Base-by-base conservation (phyloP, 1,140 invertebrate genomes). In the Cydia splendana region DNA sequence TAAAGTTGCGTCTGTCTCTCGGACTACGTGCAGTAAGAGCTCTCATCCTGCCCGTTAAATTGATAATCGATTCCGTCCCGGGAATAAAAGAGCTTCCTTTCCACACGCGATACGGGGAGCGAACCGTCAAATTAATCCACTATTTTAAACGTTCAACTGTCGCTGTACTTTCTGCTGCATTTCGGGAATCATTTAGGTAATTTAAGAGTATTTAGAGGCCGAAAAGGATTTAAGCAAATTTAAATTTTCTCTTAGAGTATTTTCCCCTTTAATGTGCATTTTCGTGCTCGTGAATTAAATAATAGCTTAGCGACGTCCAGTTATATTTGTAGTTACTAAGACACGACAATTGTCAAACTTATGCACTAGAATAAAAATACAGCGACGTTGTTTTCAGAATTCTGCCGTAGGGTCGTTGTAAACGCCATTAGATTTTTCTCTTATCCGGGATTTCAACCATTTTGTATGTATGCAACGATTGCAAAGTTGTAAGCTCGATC, bases 41-140 rank as follows among this genome's bases (percentile, higher is more conserved):
- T 76, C 75, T 79, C 75, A 67, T 75, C 20, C 69, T 67, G 75
- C 57, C 62, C 74, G 65, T 76, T 76, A 79, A 79, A 79, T 79
- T 79, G 75, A 76, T 79, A 79, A 76, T 79, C 75, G 75, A 79
- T 79, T 79, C 30, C 75, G 75, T 73, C 67, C 62, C 71, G 57
- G 62, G 75, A 75, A 79, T 79, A 79, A 79, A 79, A 79, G 75
- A 42, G 71, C 34, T 57, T 75, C 65, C 30, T 71, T 71, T 34
- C 28, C 30, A 42, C 67, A 38, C 30, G 12, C 28, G 30, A 38
- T 38, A 71, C 67, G 28, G 15, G 5, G 34, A 9, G 30, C 30
- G 13, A 38, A 67, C 28, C 28, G 4, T 38, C 65, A 67, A 67
- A 34, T 34, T 67, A 67, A 65, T 67, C 65, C 65, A 67, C 65